Evolutionary conservation across 2,113 vertebrate genomes (phyloP).

Genomic region (pig (Sus scrofa)): T2T-Sscrofa CM000820.6:89160001-89160500

Average conservation of each 20-base stretch:
- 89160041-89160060: neutral
- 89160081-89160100: slow-evolving; percentile 25
- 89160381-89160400: slow-evolving; percentile 24
- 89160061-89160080: slow-evolving; percentile 13
- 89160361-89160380: neutral
- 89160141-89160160: slow-evolving; percentile 57
- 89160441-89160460: neutral
- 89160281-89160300: slow-evolving; percentile 57
- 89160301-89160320: slow-evolving; percentile 50
- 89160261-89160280: slow-evolving; percentile 39
- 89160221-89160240: slow-evolving; percentile 63
- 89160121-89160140: slow-evolving; percentile 13
- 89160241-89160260: slow-evolving; percentile 61
- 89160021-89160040: neutral
- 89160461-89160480: neutral
- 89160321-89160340: slow-evolving; percentile 47
- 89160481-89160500: neutral
- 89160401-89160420: neutral
- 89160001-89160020: neutral
- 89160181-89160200: slow-evolving; percentile 47
- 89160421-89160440: neutral
- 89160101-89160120: neutral
- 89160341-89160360: neutral
- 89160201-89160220: slow-evolving; percentile 45
- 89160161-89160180: slow-evolving; percentile 22